Evolutionary conservation across 2,797 vertebrate genomes (phyloP), one percentile per base, ranked within the genome.

Genomic region (Lepus oiostolus): DNA sequence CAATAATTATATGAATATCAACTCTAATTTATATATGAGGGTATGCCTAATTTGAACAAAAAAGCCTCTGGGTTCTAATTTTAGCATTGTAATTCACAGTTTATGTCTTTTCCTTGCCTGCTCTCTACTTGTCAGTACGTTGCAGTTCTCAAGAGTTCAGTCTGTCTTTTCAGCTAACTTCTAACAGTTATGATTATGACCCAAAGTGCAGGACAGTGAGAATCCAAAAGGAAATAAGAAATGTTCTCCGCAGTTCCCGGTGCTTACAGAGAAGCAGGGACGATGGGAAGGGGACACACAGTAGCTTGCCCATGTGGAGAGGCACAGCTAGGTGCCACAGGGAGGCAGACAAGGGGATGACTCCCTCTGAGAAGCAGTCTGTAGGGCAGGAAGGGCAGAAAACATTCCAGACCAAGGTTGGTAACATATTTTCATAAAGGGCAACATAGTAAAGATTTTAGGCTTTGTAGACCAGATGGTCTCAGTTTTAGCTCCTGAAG

Each of bases 21-120:
- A 75, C 60, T 93, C 68, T 75, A 88, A 93, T 81, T 96, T 92
- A n/a, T 68, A 58, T 91, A 63, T 77, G 74, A 76, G 16, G 16
- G 0, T 89, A 70, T 91, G 32, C 19, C 47, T 47, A 93, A 62
- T 86, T 94, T 85, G 14, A 81, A 68, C 38, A 62, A 35, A 88
- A 90, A 95, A 63, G 6, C 68, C 9, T 42, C 26, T 16, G 19
- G 67, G 14, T 75, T 88, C 62, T 63, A 74, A 89, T 54, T 92
- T 84, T 79, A 75, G 63, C 50, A 17, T 26, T 35, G 13, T 62
- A 80, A 62, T 60, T 71, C n/a, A 84, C 60, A 67, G 22, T 67
- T 81, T 85, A 54, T 89, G 88, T 75, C 14, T 47, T 81, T 72
- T 84, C 8, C 35, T 52, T 77, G 58, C 17, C 24, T 42, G 6